A percentile compares a stretch with the other conserved stretches of the same genome.
Conservation (phyloP, 1,140 invertebrate species). For the Scaptomyza hsui region DNA sequence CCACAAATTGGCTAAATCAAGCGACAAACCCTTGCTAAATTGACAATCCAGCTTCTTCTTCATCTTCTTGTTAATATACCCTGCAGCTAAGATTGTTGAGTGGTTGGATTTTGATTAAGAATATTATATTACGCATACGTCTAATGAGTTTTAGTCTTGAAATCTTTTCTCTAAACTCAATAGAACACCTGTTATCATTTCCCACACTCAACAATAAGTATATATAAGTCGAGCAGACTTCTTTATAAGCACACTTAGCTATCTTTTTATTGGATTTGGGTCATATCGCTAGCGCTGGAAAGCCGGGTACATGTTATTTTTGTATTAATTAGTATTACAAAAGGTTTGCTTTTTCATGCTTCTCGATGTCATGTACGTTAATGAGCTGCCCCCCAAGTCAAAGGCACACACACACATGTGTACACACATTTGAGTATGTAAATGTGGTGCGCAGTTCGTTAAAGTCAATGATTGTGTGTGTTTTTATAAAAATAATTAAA, state of each 20-base stretch:
- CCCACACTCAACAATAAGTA: not conserved
- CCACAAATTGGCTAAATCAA: slow-evolving; percentile 43
- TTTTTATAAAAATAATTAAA: slow-evolving; percentile 59
- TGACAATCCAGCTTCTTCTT: slow-evolving; percentile 20
- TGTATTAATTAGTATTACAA: slow-evolving; percentile 80
- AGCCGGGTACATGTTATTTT: slow-evolving; percentile 59
- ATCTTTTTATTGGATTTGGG: slow-evolving; percentile 62
- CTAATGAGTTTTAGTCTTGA: too few relatives aligned
- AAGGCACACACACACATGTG: slow-evolving; percentile 1
- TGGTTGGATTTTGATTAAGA: too few relatives aligned
- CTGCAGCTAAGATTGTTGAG: not conserved
- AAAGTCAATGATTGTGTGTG: slow-evolving; percentile 24
- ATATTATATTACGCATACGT: too few relatives aligned
- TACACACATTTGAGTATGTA: slow-evolving; percentile 6
- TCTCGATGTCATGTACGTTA: slow-evolving; percentile 61
- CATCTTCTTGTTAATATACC: not conserved
- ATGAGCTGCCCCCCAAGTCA: slow-evolving; percentile 47
- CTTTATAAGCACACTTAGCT: not conserved
- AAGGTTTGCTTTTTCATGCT: slow-evolving; percentile 59
- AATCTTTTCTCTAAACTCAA: too few relatives aligned
- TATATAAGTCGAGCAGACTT: not conserved
- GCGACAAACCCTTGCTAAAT: slow-evolving; percentile 4
- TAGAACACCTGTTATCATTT: too few relatives aligned
- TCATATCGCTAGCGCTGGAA: slow-evolving; percentile 39
- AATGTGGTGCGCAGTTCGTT: slow-evolving; percentile 6